These are phyloP conservation scores for Chloebia gouldiae DNA, from an alignment of 2,113 vertebrate species.

Conservation along the genomic window DNA sequence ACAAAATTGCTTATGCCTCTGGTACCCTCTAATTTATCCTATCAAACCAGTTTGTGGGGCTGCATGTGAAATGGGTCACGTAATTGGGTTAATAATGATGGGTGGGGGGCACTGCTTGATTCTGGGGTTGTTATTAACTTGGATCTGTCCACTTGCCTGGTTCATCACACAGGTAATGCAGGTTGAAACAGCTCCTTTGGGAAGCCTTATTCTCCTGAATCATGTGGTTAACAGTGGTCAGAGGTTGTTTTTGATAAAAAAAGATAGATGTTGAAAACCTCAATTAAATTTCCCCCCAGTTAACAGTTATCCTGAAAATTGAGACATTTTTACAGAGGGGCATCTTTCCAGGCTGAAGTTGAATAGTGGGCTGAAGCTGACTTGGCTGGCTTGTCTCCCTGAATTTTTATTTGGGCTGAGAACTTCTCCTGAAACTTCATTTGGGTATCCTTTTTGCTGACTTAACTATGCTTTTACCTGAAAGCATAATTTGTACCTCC, in stretches of 20 bases:
- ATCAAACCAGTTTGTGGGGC: constrained; percentile 24
- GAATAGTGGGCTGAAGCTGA: neutral
- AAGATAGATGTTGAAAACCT: neutral
- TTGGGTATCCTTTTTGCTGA: neutral
- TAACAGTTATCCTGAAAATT: neutral
- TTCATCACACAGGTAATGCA: neutral
- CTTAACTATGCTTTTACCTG: neutral
- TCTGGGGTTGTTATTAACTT: neutral
- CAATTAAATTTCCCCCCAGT: neutral
- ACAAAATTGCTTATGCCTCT: neutral
- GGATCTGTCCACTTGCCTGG: neutral
- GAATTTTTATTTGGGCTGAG: neutral
- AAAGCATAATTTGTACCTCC: neutral
- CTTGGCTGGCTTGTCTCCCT: neutral
- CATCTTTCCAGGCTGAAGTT: neutral
- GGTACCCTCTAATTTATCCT: constrained; percentile 1
- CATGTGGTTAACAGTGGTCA: accelerated
- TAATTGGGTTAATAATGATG: neutral
- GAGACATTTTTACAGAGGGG: neutral
- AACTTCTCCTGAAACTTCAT: neutral
- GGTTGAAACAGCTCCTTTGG: neutral
- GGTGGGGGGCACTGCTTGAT: neutral
- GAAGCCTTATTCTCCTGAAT: neutral
- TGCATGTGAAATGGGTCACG: neutral
- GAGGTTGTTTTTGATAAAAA: neutral